phyloP scores from a whole-genome alignment of 37 sponge, comb jelly and placozoan species.

The Oscarella lobularis region DNA sequence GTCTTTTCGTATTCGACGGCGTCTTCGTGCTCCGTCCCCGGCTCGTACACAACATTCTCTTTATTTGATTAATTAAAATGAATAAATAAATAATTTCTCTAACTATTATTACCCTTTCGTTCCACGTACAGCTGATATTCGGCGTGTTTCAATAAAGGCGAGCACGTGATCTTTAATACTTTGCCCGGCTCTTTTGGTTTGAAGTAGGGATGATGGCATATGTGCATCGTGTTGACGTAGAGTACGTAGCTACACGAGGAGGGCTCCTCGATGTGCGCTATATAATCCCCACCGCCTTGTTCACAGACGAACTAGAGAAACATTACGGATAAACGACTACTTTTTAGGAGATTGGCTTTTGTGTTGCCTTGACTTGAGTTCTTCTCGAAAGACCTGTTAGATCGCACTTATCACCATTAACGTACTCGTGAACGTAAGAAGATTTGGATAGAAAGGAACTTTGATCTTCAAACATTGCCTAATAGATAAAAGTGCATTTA shows the following conservation, averaged over 20 bases:
- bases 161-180: background rate
- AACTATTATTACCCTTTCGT: background rate
- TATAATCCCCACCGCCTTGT: background rate
- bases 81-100: background rate
- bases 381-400: too few species aligned
- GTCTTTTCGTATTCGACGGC: too few species aligned
- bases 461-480: too few species aligned
- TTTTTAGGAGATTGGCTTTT: too few species aligned
- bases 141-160: background rate
- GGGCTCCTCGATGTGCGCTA: background rate
- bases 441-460: too few species aligned
- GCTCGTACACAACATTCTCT: too few species aligned
- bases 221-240: background rate
- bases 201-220: background rate
- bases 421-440: too few species aligned
- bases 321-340: background rate
- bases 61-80: too few species aligned
- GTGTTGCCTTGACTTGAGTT: too few species aligned
- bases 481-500: too few species aligned
- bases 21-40: too few species aligned
- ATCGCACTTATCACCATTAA: too few species aligned
- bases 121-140: background rate
- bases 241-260: background rate
- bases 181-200: background rate
- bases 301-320: background rate